Evolutionary conservation across 1,140 invertebrate species (phyloP).

Genomic region (Aphidius gifuensis): DNA sequence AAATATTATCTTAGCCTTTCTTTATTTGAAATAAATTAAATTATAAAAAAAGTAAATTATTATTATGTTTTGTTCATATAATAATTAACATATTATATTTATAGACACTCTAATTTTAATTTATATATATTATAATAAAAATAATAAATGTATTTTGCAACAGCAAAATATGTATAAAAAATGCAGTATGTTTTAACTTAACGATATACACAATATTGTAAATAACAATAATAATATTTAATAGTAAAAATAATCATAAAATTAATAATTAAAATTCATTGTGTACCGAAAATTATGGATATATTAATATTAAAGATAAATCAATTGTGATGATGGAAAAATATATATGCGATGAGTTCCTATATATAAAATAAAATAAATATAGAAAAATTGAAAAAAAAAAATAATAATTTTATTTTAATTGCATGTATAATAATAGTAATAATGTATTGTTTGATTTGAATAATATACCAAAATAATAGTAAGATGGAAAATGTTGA

Average conservation of each 20-base stretch:
- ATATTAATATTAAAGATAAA: conserved; percentile 37
- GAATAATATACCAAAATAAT: no score
- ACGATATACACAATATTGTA: background rate
- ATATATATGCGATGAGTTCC: conserved; percentile 47
- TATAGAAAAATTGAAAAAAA: conserved; percentile 16
- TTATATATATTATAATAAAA: no score
- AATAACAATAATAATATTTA: conserved; percentile 6
- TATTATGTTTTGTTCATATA: no score
- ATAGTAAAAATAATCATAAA: background rate
- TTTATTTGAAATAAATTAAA: background rate
- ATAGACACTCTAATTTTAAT: no score
- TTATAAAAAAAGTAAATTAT: no score
- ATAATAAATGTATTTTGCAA: conserved; percentile 14
- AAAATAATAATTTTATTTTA: conserved; percentile 6
- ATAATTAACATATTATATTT: no score
- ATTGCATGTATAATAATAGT: background rate
- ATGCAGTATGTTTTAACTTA: no score
- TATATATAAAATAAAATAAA: conserved; percentile 46
- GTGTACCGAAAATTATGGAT: conserved; percentile 27
- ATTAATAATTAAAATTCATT: conserved; percentile 38
- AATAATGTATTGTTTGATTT: conserved; percentile 3
- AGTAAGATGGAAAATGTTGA: no score
- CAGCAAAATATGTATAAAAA: background rate
- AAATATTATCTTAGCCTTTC: background rate
- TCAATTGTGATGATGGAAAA: conserved; percentile 27